phyloP scores from a whole-genome alignment of 2,797 vertebrate genomes.

The Naso thynnoides region DNA sequence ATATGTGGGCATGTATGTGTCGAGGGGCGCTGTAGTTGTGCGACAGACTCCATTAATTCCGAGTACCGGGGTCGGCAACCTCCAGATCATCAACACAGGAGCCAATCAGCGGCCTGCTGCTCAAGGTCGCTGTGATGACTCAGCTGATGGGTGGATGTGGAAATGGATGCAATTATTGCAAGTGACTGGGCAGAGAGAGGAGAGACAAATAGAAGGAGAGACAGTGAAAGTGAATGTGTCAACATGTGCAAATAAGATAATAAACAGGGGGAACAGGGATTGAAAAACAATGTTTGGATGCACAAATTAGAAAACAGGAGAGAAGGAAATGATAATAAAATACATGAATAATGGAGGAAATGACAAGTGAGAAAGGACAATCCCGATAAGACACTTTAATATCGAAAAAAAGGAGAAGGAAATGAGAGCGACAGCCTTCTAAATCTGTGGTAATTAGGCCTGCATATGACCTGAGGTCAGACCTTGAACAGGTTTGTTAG shows the following conservation, averaged over 20 bases:
- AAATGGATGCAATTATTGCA: conserved; percentile 50
- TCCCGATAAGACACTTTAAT: neutral
- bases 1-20: conserved; percentile 39
- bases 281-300: neutral
- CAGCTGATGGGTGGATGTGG: conserved; percentile 51
- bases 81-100: conserved; percentile 73
- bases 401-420: neutral
- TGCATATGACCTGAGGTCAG: neutral
- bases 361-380: conserved; percentile 5
- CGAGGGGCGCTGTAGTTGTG: conserved; percentile 43
- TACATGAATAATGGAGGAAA: neutral
- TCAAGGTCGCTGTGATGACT: conserved; percentile 58
- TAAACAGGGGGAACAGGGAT: conserved; percentile 7
- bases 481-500: neutral
- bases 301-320: conserved; percentile 11
- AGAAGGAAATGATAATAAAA: neutral
- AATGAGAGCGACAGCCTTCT: conserved; percentile 16
- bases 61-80: conserved; percentile 65
- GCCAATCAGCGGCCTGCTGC: conserved; percentile 77
- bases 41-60: conserved; percentile 78
- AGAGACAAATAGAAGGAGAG: neutral
- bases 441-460: neutral
- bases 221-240: conserved; percentile 4
- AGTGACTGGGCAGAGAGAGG: conserved; percentile 10
- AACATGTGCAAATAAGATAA: conserved; percentile 30